Evolutionary conservation across 2,113 vertebrate genomes (phyloP), one percentile per base, ranked within the genome.

Genomic region (Indicator indicator): DNA sequence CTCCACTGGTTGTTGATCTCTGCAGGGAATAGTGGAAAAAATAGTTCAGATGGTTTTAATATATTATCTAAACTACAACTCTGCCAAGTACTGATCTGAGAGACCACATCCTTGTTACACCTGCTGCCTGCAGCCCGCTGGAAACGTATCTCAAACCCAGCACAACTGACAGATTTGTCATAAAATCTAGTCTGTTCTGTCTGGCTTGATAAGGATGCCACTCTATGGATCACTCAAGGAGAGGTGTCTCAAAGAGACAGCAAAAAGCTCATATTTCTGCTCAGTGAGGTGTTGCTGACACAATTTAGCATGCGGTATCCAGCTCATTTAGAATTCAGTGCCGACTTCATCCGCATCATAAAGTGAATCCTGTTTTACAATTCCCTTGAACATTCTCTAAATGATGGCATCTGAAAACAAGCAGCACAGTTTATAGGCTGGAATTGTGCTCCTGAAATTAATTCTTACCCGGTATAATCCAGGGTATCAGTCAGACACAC

Each of bases 331-430:
- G 91, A 74, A 96, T 96, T 93, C 89, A 85, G 89, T 4, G 83
- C 96, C 14, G 68, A 30, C 95, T 94, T 59, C 93, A 93, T 83
- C 85, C 93, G 48, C 91, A 93, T 96, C 92, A 75, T 88, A 63
- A 90, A 95, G 92, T 55, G 95, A 95, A 75, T 93, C 94, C 94
- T 95, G 93, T 96, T 96, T 73, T 96, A 96, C 93, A 95, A 84
- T 96, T 95, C 95, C 94, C 95, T 38, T 96, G 96, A 95, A 96
- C 88, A 68, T 93, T 92, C 79, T 88, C 68, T 97, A 96, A 96
- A 94, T 93, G 95, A 95, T 93, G 96, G 92, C 93, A 91, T 90
- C 89, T 96, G 96, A 94, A 96, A 96, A 95, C 93, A 97, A 89
- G 92, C 88, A 80, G 54, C 60, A 18, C 63, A 4, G 94, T 87